Evolutionary conservation across 2,113 vertebrate species (phyloP).

Genomic region (Pangasianodon hypophthalmus): DNA sequence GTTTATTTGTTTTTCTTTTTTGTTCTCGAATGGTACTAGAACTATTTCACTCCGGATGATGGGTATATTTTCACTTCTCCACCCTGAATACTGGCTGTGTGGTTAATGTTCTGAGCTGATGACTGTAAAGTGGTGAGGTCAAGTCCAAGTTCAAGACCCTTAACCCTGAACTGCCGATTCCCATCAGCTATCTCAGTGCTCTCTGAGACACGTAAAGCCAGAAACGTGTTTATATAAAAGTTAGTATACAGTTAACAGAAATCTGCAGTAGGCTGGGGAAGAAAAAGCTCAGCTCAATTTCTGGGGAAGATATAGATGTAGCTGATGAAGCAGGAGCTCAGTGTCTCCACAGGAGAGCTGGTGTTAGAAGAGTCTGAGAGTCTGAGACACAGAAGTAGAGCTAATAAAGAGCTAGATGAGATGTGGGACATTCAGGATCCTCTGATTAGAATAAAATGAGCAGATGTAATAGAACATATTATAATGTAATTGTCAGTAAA

Average conservation of each 20-base stretch:
- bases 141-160: neutral
- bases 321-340: neutral
- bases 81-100: neutral
- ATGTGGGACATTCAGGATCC: neutral
- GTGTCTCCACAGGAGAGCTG: neutral
- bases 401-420: neutral
- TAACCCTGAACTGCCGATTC: neutral
- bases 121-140: neutral
- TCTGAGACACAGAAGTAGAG: neutral
- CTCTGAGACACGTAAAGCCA: neutral
- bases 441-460: neutral
- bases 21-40: neutral
- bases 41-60: too few species aligned
- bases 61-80: neutral
- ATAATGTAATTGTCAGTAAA: neutral
- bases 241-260: neutral
- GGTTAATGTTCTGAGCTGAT: neutral
- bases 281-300: neutral
- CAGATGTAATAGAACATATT: neutral
- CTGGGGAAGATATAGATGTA: neutral
- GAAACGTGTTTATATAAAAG: neutral
- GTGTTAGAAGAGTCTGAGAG: neutral
- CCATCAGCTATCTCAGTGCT: neutral
- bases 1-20: neutral
- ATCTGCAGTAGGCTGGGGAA: neutral